Percentiles rank a stretch among this genome's conserved stretches.
Conservation (phyloP, 2,113 vertebrate species). For the Cheirogaleus medius region DNA sequence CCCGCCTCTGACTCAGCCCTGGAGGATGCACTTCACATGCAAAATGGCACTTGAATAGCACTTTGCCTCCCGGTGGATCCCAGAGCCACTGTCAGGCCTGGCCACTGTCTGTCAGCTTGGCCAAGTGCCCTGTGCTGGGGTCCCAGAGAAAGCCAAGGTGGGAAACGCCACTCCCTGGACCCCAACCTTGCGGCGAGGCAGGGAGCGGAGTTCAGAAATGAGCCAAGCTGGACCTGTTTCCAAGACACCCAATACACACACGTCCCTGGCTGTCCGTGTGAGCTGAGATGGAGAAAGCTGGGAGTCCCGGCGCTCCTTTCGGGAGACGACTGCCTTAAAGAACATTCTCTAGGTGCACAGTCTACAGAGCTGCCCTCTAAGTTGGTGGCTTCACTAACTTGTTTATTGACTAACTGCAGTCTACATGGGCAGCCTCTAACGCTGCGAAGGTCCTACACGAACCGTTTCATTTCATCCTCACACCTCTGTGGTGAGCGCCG, state of each 20-base stretch:
- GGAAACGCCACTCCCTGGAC: too few relatives aligned
- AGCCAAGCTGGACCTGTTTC: background rate
- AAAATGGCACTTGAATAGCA: background rate
- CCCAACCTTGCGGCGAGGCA: background rate
- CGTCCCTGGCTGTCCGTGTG: background rate
- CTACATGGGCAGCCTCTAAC: too few relatives aligned
- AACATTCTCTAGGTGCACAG: background rate
- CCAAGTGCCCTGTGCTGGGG: background rate
- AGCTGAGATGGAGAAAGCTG: background rate
- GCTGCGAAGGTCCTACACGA: background rate
- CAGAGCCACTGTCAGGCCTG: background rate
- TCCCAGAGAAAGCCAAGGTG: background rate
- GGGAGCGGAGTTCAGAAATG: background rate
- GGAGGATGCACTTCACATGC: constrained; percentile 34
- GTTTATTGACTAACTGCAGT: background rate
- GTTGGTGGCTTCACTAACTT: background rate
- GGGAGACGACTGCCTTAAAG: background rate
- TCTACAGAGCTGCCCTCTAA: background rate
- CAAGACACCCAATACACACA: background rate
- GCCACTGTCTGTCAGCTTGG: background rate
- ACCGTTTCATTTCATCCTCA: background rate
- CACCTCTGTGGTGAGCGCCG: background rate
- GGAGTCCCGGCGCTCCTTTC: background rate
- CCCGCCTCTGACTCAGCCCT: background rate
- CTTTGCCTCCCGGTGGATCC: background rate